Evolutionary conservation across 2,113 vertebrate species (phyloP).

Genomic region (Ibidorhyncha struthersii): DNA sequence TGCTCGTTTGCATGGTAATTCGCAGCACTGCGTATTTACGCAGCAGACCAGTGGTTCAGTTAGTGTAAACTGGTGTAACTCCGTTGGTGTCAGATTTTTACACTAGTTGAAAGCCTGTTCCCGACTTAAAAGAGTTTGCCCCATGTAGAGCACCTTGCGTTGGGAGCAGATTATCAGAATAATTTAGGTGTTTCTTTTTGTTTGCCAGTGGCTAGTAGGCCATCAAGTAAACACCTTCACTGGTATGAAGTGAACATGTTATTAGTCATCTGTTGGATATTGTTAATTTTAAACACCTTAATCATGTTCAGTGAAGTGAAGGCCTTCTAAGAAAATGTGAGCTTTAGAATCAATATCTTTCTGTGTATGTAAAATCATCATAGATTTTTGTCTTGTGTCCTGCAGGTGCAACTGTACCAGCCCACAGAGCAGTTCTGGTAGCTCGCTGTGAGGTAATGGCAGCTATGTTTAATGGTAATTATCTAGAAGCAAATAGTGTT

Average conservation of each 20-base stretch:
- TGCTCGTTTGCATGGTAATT: background rate
- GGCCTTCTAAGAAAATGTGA: rapidly evolving
- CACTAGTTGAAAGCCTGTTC: background rate
- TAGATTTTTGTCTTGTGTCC: background rate
- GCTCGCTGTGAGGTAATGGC: constrained; percentile 97
- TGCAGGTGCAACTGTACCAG: constrained; percentile 87
- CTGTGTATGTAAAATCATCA: background rate
- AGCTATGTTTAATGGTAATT: constrained; percentile 97
- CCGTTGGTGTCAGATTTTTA: background rate
- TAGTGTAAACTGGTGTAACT: background rate
- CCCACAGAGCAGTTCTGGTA: constrained; percentile 91
- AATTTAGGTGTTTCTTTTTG: background rate
- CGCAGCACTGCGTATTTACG: background rate
- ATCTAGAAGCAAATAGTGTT: constrained; percentile 89
- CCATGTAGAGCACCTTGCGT: background rate
- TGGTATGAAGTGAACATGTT: background rate
- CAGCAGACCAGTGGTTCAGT: background rate
- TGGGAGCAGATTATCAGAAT: background rate
- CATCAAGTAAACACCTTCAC: background rate
- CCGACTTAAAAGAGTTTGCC: background rate
- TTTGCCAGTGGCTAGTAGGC: background rate
- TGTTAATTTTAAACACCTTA: background rate
- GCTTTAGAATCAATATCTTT: background rate
- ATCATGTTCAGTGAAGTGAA: background rate
- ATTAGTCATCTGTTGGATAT: background rate